Base-by-base conservation (phyloP, 1,140 invertebrate species). In the Centruroides vittatus region DNA sequence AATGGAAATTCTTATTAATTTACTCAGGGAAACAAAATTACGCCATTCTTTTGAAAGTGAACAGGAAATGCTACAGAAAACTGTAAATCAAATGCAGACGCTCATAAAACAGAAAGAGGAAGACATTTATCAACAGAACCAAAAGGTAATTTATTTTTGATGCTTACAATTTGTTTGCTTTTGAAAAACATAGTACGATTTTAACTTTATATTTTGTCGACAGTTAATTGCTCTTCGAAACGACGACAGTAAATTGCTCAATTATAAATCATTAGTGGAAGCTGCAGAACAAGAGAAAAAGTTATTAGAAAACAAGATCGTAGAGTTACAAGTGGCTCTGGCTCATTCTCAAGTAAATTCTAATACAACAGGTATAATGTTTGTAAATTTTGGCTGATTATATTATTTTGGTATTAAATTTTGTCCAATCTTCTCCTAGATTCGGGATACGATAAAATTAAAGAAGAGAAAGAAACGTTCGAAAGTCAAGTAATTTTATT, bases 381-480 rank as follows among this genome's bases (percentile, higher is more conserved):
- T 59, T 41, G 5, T 41, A 41, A 41, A 41, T 41, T 5, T 41
- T 6, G 1, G 23, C 41, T 6, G 3, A 41, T 41, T 5, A 5
- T 41, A 3, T 6, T 41, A 8, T 41, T 41, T 8, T 41, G 41
- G 41, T 0, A 41, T 41, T 52, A 52, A 62, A 41, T 61, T 11
- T 46, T 23, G 13, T 52, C 11, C n/a, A 10, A n/a, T 61, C 9
- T 60, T 67, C 58, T n/a, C n/a, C n/a, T 64, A 62, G 67, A 71
- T 61, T 60, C 52, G 36, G 60, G 65, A 34, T 50, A 68, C n/a
- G 57, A 63, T 23, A 61, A 70, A 41, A 51, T 71, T 13, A 67
- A 67, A 54, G 67, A 71, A 35, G 71, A 72, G n/a, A 70, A 66
- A 50, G 62, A 68, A 41, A 63, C 68, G 50, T 51, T 66, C 23